phyloP scores from a whole-genome alignment of 2,888 invertebrate species.

The Aphrophora alni region DNA sequence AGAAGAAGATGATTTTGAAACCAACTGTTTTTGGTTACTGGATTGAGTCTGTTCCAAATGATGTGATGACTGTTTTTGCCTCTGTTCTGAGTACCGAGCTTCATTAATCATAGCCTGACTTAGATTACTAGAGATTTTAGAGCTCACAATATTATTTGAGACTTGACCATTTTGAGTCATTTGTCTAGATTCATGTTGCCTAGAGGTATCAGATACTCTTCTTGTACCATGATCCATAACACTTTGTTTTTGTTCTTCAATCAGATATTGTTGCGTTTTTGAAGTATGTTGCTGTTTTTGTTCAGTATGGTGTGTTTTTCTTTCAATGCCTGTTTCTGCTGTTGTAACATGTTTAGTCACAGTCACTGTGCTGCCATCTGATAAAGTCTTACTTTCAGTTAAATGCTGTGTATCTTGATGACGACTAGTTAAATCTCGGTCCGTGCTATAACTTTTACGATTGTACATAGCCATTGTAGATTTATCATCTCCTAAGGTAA shows the following conservation, averaged over 20 bases:
- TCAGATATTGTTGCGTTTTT: constrained; percentile 5
- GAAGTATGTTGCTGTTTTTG: constrained; percentile 21
- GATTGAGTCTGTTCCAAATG: constrained; percentile 22
- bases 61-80: constrained; percentile 13
- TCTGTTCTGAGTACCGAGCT: constrained; percentile 17
- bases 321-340: constrained; percentile 26
- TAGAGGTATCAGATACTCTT: constrained; percentile 11
- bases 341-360: constrained; percentile 28
- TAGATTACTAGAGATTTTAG: not conserved
- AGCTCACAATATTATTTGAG: not conserved
- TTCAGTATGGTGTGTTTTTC: constrained; percentile 25
- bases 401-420: constrained; percentile 54
- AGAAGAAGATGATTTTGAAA: constrained; percentile 48
- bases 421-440: constrained; percentile 28
- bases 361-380: constrained; percentile 58
- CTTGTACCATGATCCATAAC: not conserved
- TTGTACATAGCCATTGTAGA: constrained; percentile 56
- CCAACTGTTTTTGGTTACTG: constrained; percentile 48
- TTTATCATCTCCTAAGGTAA: constrained; percentile 66
- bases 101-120: constrained; percentile 35
- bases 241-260: constrained; percentile 12
- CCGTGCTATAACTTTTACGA: constrained; percentile 40
- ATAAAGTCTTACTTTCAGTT: constrained; percentile 58
- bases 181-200: constrained; percentile 15
- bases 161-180: constrained; percentile 22